phyloP scores from a whole-genome alignment of 2,113 vertebrate genomes.

The Heterocephalus glaber region DNA sequence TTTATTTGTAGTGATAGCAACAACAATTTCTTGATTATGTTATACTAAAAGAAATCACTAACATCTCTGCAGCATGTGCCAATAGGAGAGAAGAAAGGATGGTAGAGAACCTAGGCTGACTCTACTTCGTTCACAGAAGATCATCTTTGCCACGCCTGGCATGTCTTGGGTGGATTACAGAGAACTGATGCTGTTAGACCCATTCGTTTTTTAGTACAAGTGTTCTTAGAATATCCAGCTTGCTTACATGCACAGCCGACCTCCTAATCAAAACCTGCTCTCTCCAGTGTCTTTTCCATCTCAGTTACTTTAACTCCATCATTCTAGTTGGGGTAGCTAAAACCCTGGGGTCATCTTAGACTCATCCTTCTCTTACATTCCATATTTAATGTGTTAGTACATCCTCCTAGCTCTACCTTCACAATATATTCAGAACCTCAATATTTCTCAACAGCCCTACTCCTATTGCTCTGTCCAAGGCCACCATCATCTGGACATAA shows the following conservation, averaged over 20 bases:
- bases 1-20: slow-evolving; percentile 48
- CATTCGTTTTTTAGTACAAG: background rate
- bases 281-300: background rate
- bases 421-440: background rate
- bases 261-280: background rate
- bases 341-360: background rate
- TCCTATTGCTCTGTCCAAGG: background rate
- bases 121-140: background rate
- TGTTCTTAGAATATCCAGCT: background rate
- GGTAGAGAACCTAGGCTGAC: background rate
- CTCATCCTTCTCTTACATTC: background rate
- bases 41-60: slow-evolving; percentile 1
- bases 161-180: background rate
- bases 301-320: background rate
- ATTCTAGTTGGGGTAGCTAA: background rate
- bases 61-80: background rate
- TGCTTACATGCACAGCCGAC: background rate
- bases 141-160: background rate
- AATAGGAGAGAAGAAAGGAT: background rate
- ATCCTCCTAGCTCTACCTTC: background rate
- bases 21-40: slow-evolving; percentile 5
- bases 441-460: background rate
- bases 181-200: background rate
- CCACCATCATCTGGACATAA: background rate
- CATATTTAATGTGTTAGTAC: background rate